phyloP scores from a whole-genome alignment of 2,888 invertebrate genomes.

The Zygothrica quintamaculata region DNA sequence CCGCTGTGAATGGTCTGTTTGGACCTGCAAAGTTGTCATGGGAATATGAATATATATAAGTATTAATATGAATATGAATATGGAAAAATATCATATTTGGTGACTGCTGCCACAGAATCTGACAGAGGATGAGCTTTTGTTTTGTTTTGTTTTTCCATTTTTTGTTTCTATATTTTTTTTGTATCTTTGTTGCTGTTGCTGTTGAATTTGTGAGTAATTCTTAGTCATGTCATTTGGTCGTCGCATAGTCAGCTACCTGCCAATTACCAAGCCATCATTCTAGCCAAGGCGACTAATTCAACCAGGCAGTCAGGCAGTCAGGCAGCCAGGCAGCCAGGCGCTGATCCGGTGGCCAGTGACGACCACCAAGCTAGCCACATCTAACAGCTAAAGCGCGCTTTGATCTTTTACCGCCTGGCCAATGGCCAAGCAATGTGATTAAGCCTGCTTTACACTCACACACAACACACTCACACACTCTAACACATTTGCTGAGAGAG shows the following conservation, averaged over 20 bases:
- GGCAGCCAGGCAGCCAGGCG: constrained; percentile 24
- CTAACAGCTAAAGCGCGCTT: constrained; percentile 73
- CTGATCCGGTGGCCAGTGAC: constrained; percentile 28
- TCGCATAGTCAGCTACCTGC: constrained; percentile 67
- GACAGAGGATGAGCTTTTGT: constrained; percentile 52
- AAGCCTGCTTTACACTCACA: constrained; percentile 73
- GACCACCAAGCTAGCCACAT: constrained; percentile 76
- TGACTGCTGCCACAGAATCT: constrained; percentile 26
- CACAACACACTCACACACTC: constrained; percentile 11
- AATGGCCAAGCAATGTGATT: constrained; percentile 82
- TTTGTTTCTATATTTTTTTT: constrained; percentile 29
- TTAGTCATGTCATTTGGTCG: constrained; percentile 68
- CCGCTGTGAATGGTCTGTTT: constrained; percentile 58
- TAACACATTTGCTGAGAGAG: constrained; percentile 19
- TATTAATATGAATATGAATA: constrained; percentile 6
- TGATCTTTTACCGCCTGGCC: constrained; percentile 79
- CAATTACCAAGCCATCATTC: constrained; percentile 74
- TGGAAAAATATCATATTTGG: constrained; percentile 62
- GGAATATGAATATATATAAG: constrained; percentile 72
- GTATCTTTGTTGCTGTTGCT: too few relatives aligned
- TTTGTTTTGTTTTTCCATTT: not conserved
- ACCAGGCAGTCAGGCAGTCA: constrained; percentile 9
- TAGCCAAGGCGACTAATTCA: constrained; percentile 51
- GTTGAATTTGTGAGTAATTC: too few relatives aligned
- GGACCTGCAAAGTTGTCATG: constrained; percentile 66